Evolutionary conservation across 2,113 vertebrate genomes (phyloP).

Genomic region (Cacatua alba): DNA sequence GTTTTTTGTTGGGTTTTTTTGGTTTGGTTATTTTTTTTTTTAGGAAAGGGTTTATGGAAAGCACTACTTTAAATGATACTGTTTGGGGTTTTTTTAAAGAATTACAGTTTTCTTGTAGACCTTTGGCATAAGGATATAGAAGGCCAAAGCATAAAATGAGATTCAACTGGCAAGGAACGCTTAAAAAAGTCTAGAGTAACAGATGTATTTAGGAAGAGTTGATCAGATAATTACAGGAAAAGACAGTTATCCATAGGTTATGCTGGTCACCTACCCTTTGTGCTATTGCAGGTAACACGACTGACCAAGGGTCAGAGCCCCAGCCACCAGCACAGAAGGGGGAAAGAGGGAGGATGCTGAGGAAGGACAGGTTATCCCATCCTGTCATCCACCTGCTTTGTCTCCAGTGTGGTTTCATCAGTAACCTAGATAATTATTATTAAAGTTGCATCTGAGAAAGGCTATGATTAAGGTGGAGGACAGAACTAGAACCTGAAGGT

Average conservation of each 20-base stretch:
- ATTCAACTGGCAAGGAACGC: background rate
- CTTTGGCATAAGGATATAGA: background rate
- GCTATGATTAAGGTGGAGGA: background rate
- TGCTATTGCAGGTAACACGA: background rate
- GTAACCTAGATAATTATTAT: background rate
- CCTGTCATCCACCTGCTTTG: background rate
- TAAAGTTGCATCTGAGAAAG: background rate
- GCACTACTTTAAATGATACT: background rate
- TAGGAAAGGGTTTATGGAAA: background rate
- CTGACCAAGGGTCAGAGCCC: background rate
- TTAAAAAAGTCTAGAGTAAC: background rate
- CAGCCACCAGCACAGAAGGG: background rate
- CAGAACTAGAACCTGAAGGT: background rate
- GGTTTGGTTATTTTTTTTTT: background rate
- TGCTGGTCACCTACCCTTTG: background rate
- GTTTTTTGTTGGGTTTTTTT: background rate
- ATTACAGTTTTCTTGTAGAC: background rate
- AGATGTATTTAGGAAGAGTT: background rate
- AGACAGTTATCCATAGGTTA: background rate
- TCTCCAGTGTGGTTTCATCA: background rate
- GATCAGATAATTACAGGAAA: conserved; percentile 13
- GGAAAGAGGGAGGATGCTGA: background rate
- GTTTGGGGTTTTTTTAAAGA: background rate
- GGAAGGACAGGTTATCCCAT: background rate
- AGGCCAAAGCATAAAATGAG: background rate